phyloP scores from a whole-genome alignment of 2,113 vertebrate species.

The Albula glossodonta region DNA sequence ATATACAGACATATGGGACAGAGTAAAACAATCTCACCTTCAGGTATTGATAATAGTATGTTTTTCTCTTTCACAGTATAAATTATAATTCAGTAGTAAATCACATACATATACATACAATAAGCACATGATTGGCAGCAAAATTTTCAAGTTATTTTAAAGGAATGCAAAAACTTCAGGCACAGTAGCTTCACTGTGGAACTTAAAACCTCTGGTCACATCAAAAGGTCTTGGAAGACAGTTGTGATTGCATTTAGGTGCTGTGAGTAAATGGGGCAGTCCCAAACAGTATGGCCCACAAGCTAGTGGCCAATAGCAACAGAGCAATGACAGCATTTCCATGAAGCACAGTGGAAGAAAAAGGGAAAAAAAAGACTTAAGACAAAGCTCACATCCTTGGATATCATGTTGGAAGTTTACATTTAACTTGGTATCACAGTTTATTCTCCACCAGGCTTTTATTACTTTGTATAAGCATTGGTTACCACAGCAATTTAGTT shows the following conservation, averaged over 20 bases:
- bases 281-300: background rate
- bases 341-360: background rate
- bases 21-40: slow-evolving; percentile 10
- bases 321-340: background rate
- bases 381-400: background rate
- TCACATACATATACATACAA: slow-evolving; percentile 25
- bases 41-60: background rate
- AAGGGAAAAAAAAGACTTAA: background rate
- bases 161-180: slow-evolving; percentile 31
- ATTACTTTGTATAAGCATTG: background rate
- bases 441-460: background rate
- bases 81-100: slow-evolving; percentile 45
- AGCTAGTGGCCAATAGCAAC: background rate
- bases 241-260: slow-evolving; percentile 4
- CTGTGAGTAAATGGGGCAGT: background rate
- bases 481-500: background rate
- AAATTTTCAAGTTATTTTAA: slow-evolving; percentile 21
- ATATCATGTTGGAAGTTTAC: background rate
- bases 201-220: background rate
- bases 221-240: background rate
- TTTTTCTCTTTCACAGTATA: slow-evolving; percentile 42
- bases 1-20: background rate
- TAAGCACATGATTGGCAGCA: background rate
- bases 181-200: slow-evolving; percentile 2
- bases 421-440: background rate